Conservation (phyloP, 2,888 invertebrate species). For the Epinotia demarniana region DNA sequence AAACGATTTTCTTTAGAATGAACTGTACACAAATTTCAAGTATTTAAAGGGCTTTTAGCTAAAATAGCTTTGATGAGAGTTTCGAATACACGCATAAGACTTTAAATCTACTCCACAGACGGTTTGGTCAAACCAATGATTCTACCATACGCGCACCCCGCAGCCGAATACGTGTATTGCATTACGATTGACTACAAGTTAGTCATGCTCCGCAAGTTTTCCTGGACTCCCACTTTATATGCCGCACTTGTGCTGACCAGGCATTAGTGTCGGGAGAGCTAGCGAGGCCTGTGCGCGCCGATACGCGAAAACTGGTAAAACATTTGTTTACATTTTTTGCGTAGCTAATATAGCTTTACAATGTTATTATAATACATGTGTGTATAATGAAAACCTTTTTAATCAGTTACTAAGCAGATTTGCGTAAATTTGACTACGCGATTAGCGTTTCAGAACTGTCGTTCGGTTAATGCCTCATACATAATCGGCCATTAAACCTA, state of each 20-base stretch:
- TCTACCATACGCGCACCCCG: conserved; percentile 45
- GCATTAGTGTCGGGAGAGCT: conserved; percentile 70
- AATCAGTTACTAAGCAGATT: background rate
- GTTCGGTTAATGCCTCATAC: too few species aligned
- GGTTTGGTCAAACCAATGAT: conserved; percentile 1
- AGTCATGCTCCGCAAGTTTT: conserved; percentile 58
- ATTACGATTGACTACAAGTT: conserved; percentile 48
- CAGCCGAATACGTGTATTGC: conserved; percentile 36
- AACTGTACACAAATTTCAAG: too few species aligned
- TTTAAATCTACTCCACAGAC: background rate
- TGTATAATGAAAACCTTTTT: background rate
- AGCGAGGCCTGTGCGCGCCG: conserved; percentile 61
- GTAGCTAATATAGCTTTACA: background rate
- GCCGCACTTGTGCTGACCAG: conserved; percentile 60
- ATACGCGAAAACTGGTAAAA: conserved; percentile 46
- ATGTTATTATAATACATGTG: background rate
- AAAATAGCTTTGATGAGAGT: too few species aligned
- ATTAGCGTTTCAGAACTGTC: background rate
- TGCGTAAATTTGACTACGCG: background rate
- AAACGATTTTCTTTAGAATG: too few species aligned
- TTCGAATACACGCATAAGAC: too few species aligned
- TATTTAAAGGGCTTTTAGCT: too few species aligned
- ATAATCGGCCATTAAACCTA: too few species aligned
- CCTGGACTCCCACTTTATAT: conserved; percentile 60
- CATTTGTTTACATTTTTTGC: conserved; percentile 3